Base-by-base conservation (phyloP, 2,797 vertebrate species). In the Neosilurus mollespiculum region DNA sequence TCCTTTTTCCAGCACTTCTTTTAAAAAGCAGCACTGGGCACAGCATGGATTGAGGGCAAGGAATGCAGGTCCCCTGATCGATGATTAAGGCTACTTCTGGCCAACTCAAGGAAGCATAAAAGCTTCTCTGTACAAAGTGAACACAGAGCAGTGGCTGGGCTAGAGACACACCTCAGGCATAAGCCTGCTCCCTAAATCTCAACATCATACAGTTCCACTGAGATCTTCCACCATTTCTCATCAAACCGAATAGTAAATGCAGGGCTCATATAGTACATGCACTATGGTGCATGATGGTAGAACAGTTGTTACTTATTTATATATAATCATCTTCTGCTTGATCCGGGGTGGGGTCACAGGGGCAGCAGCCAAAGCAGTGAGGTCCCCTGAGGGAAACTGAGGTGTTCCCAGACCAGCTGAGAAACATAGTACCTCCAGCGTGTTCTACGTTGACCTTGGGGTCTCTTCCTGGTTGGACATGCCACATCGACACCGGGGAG, bases 51-150 rank as follows among this genome's bases (percentile, higher is more conserved):
- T 26, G 54, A 51, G 65, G 24, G 56, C n/a, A 51, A 49, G 65
- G n/a, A 14, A 78, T 70, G 64, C 53, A 67, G 64, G 54, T 78
- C 64, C 26, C 43, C 61, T 66, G 61, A 65, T 59, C 34, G n/a
- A 79, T 84, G 49, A 78, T 83, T 80, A 59, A 80, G 62, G 78
- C 24, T 53, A 53, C 43, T 26, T 78, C 61, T 78, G 61, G 11
- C 61, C 77, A 61, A 65, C 77, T 62, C 43, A 65, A 26, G 51
- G 49, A 5, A 20, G 9, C 24, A 66, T 14, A 54, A 66, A 66
- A 79, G 77, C n/a, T 53, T 79, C 18, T 43, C 77, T 18, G 77
- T 65, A 79, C 77, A 65, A 79, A 66, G 49, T 66, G 24, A 34
- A 79, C 62, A 66, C 11, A 8, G 7, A 54, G 77, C 49, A 65